Conservation (phyloP, 2,888 invertebrate species). For the Galerucella calmariensis region DNA sequence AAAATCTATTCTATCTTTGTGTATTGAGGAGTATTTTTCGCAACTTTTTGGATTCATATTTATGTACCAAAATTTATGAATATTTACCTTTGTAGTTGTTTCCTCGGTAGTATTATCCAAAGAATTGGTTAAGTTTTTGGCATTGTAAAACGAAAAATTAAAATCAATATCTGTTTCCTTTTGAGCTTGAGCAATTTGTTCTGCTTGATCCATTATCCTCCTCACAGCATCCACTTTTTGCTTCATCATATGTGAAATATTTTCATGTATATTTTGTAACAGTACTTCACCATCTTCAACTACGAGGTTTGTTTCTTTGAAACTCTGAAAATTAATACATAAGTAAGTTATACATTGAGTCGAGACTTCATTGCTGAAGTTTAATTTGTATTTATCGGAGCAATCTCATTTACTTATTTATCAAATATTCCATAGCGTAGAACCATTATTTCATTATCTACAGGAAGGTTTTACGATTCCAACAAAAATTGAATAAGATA, state of each 20-base stretch:
- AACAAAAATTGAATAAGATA: too few relatives aligned
- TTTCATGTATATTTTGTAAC: conserved; percentile 84
- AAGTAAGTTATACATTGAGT: too few relatives aligned
- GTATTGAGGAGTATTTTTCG: too few relatives aligned
- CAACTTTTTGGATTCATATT: too few relatives aligned
- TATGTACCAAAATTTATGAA: not conserved
- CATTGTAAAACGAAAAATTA: conserved; percentile 76
- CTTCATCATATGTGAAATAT: conserved; percentile 89
- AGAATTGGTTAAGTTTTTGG: conserved; percentile 73
- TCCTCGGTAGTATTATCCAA: conserved; percentile 63
- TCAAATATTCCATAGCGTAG: too few relatives aligned
- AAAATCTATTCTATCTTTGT: too few relatives aligned
- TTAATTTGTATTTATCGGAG: too few relatives aligned
- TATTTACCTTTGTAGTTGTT: conserved; percentile 36
- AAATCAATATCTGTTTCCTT: conserved; percentile 68
- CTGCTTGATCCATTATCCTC: conserved; percentile 89
- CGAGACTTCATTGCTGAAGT: too few relatives aligned
- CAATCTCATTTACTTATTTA: too few relatives aligned
- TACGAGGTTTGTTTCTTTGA: conserved; percentile 79
- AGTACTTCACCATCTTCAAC: conserved; percentile 81
- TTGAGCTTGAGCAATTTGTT: conserved; percentile 79
- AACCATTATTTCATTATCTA: too few relatives aligned
- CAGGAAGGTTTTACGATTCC: too few relatives aligned
- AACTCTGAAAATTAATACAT: conserved; percentile 70
- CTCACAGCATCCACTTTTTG: conserved; percentile 88